Base-by-base conservation (phyloP, 2,888 invertebrate genomes). In the Orthonevra nobilis region DNA sequence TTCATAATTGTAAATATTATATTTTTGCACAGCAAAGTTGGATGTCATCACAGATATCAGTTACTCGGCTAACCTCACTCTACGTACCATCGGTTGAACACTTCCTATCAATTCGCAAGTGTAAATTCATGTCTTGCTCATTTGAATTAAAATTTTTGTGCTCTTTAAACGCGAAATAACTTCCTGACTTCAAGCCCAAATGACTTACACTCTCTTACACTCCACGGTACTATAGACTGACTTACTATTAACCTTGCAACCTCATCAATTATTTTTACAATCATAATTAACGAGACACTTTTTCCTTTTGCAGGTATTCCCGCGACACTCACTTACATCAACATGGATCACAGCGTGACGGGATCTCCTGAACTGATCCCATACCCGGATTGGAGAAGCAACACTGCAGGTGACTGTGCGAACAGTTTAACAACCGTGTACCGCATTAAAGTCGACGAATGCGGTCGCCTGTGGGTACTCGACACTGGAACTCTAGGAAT, bases 401-500 rank as follows among this genome's bases (percentile, higher is more conserved):
- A 96, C 84, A 92, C 92, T 81, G 90, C 94, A 40, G 95, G 94
- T 9, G 93, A 94, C 86, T 95, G 95, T 83, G 92, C 93, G 63
- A 91, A 88, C 69, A 94, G 94, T 10, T 90, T 96, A 6, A 94
- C 92, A 58, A 95, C 95, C 0, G 95, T 93, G 2, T 95, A 95
- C 87, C 92, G 95, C 84, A 92, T 95, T 81, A 93, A 94, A 84
- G 95, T 92, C 0, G 95, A 96, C 82, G 90, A 91, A 81, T 95
- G 95, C 84, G 93, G 94, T 82, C 91, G 96, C 50, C 91, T 96
- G 0, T 96, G 96, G 96, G 94, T 95, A 0, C 87, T 96, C 58
- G 96, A 96, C 84, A 94, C 94, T 10, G 96, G 96, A 61, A 95
- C 95, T 36, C 92, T 94, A 83, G 95, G 95, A 70, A 95, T 95